A percentile compares a stretch with the other conserved stretches of the same genome.
These are phyloP conservation scores for Chaenocephalus aceratus DNA, from an alignment of 2,113 vertebrate genomes.

Conservation along the genomic window DNA sequence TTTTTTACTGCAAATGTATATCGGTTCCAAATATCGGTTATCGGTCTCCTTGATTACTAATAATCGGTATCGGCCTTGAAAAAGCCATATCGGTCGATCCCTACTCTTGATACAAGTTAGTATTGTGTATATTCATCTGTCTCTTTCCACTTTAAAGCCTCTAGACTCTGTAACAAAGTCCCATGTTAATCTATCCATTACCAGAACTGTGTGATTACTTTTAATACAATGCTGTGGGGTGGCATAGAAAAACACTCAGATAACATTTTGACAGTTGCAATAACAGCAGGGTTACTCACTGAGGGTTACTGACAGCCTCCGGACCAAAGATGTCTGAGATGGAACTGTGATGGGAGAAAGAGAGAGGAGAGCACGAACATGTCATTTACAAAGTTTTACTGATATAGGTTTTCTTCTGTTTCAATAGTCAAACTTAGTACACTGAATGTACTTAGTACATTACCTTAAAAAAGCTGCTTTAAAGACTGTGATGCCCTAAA, in stretches of 20 bases:
- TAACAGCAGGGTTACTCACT: conserved; percentile 66
- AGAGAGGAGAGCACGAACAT: neutral
- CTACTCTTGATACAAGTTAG: neutral
- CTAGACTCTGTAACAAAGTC: neutral
- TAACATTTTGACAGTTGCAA: neutral
- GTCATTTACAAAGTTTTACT: conserved; percentile 12
- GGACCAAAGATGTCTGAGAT: conserved; percentile 77
- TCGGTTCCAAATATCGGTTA: no score
- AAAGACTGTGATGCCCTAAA: neutral
- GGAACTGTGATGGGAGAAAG: conserved; percentile 60
- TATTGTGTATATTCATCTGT: neutral
- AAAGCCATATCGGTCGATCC: no score
- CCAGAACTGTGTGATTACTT: neutral
- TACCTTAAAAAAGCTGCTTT: neutral
- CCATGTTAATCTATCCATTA: neutral
- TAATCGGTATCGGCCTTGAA: no score
- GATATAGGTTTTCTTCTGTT: neutral
- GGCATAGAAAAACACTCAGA: neutral
- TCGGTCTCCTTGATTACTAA: no score
- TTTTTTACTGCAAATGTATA: no score
- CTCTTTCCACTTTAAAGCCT: neutral
- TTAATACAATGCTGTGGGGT: neutral
- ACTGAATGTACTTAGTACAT: neutral
- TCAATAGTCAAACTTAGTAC: neutral
- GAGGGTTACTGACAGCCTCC: conserved; percentile 36